Evolutionary conservation across 2,888 invertebrate species (phyloP), one percentile per base, ranked within the genome.

Genomic region (Melanargia galathea): DNA sequence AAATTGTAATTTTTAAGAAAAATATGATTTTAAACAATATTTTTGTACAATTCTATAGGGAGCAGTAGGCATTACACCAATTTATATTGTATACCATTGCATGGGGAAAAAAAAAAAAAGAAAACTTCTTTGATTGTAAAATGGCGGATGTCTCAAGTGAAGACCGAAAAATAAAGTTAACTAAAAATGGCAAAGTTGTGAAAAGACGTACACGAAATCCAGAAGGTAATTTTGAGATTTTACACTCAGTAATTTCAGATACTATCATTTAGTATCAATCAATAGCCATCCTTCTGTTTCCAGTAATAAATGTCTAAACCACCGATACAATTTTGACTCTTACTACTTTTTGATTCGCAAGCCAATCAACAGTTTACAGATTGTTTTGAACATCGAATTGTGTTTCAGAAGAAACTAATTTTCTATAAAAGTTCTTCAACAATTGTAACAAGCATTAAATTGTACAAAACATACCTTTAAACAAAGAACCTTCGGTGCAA

Each of bases 141-240:
- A 92, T 92, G 92, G 92, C 92, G 84, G 92, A 92, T 91, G 91
- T 91, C 90, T 81, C 90, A 86, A 87, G 78, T 75, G 82, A 74
- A 79, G 91, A 91, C 43, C 85, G 90, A 70, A 92, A 90, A 89
- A 73, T 87, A 77, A 92, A 92, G 78, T 81, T 87, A 71, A 86
- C 80, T 76, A 92, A 90, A 87, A 87, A 86, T 74, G 89, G 89
- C 43, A 90, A 91, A 89, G 79, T 90, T 79, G 84, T 88, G 62
- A 92, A 92, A 81, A 89, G 83, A 76, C 86, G 92, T 54, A 67
- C 83, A 64, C 81, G 90, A 76, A 92, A 92, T 79, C 92, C 92
- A 66, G 91, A 92, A 87, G 92, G 92, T 87, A 79, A 76, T 72
- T 69, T 71, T 70, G 65, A 66, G 55, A 43, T 72, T 71, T 67